A percentile compares a stretch with the other conserved stretches of the same genome.
phyloP scores from a whole-genome alignment of 2,888 invertebrate genomes.

The Drosophila affinis region DNA sequence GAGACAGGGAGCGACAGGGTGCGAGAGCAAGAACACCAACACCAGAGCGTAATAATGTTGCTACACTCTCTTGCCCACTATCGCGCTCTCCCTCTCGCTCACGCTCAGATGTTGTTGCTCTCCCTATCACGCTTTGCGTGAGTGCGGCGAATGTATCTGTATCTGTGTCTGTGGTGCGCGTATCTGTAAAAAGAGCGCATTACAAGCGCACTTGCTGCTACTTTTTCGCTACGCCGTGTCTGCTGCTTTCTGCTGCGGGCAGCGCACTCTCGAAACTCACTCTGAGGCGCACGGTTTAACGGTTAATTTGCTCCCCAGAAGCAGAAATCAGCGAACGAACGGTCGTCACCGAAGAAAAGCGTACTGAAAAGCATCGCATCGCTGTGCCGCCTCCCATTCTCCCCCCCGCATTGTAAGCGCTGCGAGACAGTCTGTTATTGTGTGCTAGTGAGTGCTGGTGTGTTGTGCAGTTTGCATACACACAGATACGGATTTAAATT shows the following conservation, averaged over 20 bases:
- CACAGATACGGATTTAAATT: slow-evolving; percentile 74
- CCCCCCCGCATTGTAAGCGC: slow-evolving; percentile 41
- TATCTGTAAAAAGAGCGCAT: slow-evolving; percentile 64
- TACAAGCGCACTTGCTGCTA: slow-evolving; percentile 57
- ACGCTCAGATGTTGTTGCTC: slow-evolving; percentile 13
- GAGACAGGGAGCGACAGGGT: slow-evolving; percentile 5
- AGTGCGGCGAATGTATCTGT: not conserved
- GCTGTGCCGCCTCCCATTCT: not conserved
- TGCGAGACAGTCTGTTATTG: slow-evolving; percentile 29
- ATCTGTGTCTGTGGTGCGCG: slow-evolving; percentile 44
- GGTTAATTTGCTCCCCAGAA: slow-evolving; percentile 4
- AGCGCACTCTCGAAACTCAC: not conserved
- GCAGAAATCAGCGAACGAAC: slow-evolving; percentile 34
- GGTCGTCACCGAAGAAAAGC: slow-evolving; percentile 33
- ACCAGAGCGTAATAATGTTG: slow-evolving; percentile 37
- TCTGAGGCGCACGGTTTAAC: slow-evolving; percentile 1
- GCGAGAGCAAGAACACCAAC: slow-evolving; percentile 40
- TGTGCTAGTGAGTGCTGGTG: slow-evolving; percentile 27
- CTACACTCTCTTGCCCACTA: not conserved
- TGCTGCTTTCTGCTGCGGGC: not conserved
- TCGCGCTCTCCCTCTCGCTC: slow-evolving; percentile 7
- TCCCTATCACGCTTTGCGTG: slow-evolving; percentile 16
- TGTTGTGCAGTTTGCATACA: slow-evolving; percentile 49
- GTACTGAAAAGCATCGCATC: slow-evolving; percentile 30
- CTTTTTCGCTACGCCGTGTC: not conserved